phyloP scores from a whole-genome alignment of 2,888 invertebrate genomes.

The Pollenia amentaria region DNA sequence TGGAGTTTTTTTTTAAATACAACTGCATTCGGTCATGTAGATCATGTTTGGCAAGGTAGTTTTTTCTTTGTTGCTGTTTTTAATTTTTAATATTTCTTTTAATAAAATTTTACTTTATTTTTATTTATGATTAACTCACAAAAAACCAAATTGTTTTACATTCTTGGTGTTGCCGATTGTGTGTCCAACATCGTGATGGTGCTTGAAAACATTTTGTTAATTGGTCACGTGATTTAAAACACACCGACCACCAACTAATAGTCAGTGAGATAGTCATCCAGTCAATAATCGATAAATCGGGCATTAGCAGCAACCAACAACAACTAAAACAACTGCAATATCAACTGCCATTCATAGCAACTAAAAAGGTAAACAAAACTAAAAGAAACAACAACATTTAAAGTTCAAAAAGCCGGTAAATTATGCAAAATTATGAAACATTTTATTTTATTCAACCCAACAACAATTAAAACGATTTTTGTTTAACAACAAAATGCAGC shows the following conservation, averaged over 20 bases:
- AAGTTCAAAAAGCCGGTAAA: conserved; percentile 68
- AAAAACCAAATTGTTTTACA: neutral
- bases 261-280: neutral
- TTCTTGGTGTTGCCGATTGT: neutral
- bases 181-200: neutral
- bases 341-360: neutral
- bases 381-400: neutral
- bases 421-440: conserved; percentile 68
- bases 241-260: conserved; percentile 14
- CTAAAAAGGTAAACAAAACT: conserved; percentile 3
- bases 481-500: neutral
- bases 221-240: conserved; percentile 57
- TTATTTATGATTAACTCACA: conserved; percentile 26
- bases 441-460: conserved; percentile 7
- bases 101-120: neutral
- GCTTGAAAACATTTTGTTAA: neutral
- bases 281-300: conserved; percentile 21
- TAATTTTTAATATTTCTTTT: neutral
- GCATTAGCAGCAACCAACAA: neutral
- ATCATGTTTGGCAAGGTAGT: conserved; percentile 2
- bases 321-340: neutral
- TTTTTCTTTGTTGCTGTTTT: neutral
- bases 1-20: neutral
- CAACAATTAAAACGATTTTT: conserved; percentile 2
- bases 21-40: neutral